These are phyloP conservation scores for Geotrypetes seraphini DNA, from an alignment of 2,797 vertebrate genomes.

Conservation along the genomic window DNA sequence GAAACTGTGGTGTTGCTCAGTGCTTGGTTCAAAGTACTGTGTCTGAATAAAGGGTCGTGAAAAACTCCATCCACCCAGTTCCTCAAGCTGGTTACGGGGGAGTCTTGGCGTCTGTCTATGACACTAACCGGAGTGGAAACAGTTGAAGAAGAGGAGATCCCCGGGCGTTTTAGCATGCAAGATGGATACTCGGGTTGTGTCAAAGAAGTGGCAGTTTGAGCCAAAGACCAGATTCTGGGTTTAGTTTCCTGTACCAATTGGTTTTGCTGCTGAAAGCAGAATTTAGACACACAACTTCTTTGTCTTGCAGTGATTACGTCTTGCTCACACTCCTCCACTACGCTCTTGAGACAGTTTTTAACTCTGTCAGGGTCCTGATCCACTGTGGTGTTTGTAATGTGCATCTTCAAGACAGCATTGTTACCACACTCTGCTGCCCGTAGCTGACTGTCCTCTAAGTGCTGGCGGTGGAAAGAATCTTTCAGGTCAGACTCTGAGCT, in stretches of 20 bases:
- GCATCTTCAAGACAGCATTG: conserved; percentile 60
- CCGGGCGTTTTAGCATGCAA: conserved; percentile 86
- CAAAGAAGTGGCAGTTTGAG: conserved; percentile 84
- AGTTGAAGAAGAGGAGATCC: conserved; percentile 46
- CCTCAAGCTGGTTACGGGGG: conserved; percentile 91
- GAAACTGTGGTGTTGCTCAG: conserved; percentile 79
- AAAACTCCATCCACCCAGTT: conserved; percentile 98
- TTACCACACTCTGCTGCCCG: conserved; percentile 49
- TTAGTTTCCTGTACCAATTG: conserved; percentile 78
- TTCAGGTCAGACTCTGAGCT: conserved; percentile 83
- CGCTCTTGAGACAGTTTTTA: conserved; percentile 73
- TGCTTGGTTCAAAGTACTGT: conserved; percentile 95
- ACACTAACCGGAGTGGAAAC: conserved; percentile 44
- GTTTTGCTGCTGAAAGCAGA: conserved; percentile 62
- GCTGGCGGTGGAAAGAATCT: conserved; percentile 52
- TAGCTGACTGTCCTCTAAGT: conserved; percentile 62
- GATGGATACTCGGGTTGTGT: conserved; percentile 88
- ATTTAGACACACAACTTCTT: conserved; percentile 57
- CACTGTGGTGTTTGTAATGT: conserved; percentile 47
- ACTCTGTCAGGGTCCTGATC: conserved; percentile 63
- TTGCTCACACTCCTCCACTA: conserved; percentile 58
- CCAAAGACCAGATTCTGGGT: conserved; percentile 93
- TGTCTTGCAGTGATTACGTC: conserved; percentile 51
- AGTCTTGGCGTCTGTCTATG: conserved; percentile 82
- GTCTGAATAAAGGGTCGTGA: conserved; percentile 93